A percentile compares a stretch with the other conserved stretches of the same genome.
phyloP scores from a whole-genome alignment of 2,113 vertebrate genomes.

The Cyphomyrus plagiostoma region DNA sequence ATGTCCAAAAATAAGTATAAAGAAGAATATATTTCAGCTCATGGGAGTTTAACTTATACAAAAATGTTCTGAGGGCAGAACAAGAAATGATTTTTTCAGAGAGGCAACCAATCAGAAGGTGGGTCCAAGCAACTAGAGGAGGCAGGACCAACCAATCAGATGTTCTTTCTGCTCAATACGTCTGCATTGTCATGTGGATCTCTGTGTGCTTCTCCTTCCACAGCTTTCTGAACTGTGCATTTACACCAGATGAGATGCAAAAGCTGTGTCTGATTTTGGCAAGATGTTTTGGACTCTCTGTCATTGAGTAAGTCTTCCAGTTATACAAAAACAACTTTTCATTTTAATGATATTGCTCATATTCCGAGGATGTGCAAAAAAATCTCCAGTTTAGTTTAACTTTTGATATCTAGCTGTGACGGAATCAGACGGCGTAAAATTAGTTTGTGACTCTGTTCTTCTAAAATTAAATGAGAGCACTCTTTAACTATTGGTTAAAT shows the following conservation, averaged over 20 bases:
- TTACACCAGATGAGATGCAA: conserved; percentile 39
- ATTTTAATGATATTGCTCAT: not conserved
- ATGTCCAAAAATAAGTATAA: too few species aligned
- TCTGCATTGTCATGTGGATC: not conserved
- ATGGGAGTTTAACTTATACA: too few species aligned
- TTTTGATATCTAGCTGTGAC: not conserved
- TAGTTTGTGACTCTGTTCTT: not conserved
- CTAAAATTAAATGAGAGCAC: not conserved
- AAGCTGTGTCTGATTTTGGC: conserved; percentile 41
- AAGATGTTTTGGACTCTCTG: conserved; percentile 34
- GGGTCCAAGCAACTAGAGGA: too few species aligned
- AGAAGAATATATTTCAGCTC: too few species aligned
- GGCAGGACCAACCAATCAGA: too few species aligned
- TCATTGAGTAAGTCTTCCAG: conserved; percentile 52
- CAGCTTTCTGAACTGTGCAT: conserved; percentile 43
- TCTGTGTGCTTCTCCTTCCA: conserved; percentile 22
- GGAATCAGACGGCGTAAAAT: not conserved
- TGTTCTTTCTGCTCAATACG: not conserved
- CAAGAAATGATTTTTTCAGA: too few species aligned
- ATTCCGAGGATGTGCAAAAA: not conserved
- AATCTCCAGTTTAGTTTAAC: not conserved
- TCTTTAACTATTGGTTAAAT: not conserved
- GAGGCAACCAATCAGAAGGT: too few species aligned
- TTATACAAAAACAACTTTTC: not conserved
- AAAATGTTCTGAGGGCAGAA: too few species aligned